Evolutionary conservation across 2,113 vertebrate species (phyloP).

Genomic region (Clarias batrachus): DNA sequence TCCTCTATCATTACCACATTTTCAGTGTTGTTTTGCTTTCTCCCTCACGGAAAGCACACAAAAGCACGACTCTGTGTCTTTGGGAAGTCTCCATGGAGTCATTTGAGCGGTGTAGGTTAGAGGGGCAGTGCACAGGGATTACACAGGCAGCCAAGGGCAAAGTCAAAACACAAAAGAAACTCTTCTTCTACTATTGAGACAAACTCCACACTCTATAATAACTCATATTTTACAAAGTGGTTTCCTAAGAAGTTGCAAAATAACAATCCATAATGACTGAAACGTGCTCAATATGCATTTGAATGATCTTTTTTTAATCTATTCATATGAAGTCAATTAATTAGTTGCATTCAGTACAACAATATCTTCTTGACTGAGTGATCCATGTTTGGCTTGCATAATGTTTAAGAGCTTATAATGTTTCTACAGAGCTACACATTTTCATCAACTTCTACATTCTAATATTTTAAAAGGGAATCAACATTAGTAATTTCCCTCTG

Average conservation of each 20-base stretch:
- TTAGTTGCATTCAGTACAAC: neutral
- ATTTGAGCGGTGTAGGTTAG: conserved; percentile 8
- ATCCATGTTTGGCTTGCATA: neutral
- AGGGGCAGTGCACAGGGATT: conserved; percentile 7
- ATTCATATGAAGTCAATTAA: neutral
- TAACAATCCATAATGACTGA: neutral
- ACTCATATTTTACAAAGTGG: neutral
- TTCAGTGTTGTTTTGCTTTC: conserved; percentile 33
- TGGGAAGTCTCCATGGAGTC: neutral
- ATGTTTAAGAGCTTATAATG: neutral
- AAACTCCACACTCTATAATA: neutral
- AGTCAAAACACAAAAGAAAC: conserved; percentile 28
- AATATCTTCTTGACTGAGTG: neutral
- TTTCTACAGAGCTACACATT: neutral
- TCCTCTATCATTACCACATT: conserved; percentile 33
- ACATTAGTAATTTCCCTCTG: neutral
- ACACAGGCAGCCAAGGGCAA: conserved; percentile 33
- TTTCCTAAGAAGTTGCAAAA: neutral
- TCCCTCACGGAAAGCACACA: conserved; percentile 1
- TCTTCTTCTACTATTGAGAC: conserved; percentile 4
- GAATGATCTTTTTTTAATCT: neutral
- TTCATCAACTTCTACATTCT: neutral
- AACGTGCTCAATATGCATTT: neutral
- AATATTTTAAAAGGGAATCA: neutral
- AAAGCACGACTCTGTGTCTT: neutral